A percentile compares a stretch with the other conserved stretches of the same genome.
These are phyloP conservation scores for Emydura subglobosa DNA, from an alignment of 2,113 vertebrate species.

Conservation along the genomic window DNA sequence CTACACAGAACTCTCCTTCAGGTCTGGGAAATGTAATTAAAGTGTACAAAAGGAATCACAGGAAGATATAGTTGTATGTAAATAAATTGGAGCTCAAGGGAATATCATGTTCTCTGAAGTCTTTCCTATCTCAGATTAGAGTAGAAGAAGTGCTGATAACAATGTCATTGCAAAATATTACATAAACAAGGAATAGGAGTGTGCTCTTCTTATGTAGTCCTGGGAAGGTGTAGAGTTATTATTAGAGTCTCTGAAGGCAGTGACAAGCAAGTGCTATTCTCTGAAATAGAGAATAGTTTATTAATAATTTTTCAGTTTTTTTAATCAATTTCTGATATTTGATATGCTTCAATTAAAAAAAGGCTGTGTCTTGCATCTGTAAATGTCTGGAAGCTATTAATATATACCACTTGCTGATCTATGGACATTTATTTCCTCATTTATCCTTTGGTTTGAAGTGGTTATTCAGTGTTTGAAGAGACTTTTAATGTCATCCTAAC, in stretches of 20 bases:
- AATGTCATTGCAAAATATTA: background rate
- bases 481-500: background rate
- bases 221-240: constrained; percentile 22
- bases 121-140: background rate
- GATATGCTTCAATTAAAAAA: background rate
- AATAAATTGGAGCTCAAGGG: background rate
- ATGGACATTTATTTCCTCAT: background rate
- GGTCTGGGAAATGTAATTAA: background rate
- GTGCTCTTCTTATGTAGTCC: background rate
- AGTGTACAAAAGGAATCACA: background rate
- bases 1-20: background rate
- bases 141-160: background rate
- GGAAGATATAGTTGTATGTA: background rate
- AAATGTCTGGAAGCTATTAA: constrained; percentile 25
- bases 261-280: constrained; percentile 21
- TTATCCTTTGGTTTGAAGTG: background rate
- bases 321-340: background rate
- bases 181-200: background rate
- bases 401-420: background rate
- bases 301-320: constrained; percentile 25
- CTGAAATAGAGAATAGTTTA: background rate
- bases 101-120: background rate
- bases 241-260: background rate
- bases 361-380: background rate
- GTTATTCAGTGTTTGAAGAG: background rate